phyloP scores from a whole-genome alignment of 2,888 invertebrate species.

The Xestia rhomboidea region DNA sequence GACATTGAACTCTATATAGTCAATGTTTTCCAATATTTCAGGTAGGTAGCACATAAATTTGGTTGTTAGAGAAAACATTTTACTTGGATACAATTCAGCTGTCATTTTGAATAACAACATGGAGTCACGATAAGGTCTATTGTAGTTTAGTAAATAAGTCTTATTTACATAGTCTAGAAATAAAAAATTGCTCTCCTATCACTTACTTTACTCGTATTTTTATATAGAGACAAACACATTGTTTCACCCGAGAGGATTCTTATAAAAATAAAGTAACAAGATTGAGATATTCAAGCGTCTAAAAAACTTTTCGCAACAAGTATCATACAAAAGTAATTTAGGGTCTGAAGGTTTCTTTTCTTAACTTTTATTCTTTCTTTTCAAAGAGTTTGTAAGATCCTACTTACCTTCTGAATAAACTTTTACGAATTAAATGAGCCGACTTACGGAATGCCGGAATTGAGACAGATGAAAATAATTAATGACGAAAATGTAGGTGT shows the following conservation, averaged over 20 bases:
- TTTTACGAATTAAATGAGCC: slow-evolving; percentile 22
- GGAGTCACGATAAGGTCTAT: background rate
- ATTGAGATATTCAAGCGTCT: slow-evolving; percentile 3
- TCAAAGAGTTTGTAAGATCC: slow-evolving; percentile 2
- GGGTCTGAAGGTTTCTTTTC: slow-evolving; percentile 16
- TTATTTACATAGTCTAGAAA: background rate
- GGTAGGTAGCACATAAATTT: too few relatives aligned
- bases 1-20: background rate
- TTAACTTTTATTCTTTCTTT: slow-evolving; percentile 15
- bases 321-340: slow-evolving; percentile 30
- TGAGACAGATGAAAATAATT: background rate
- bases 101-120: background rate
- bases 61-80: background rate
- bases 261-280: slow-evolving; percentile 25
- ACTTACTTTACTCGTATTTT: slow-evolving; percentile 2
- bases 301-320: slow-evolving; percentile 32
- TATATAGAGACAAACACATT: background rate
- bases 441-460: background rate
- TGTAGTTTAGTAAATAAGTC: background rate
- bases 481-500: background rate
- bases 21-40: background rate
- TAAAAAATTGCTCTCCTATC: background rate
- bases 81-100: background rate
- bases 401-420: slow-evolving; percentile 10
- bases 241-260: slow-evolving; percentile 13